A percentile compares a stretch with the other conserved stretches of the same genome.
Conservation (phyloP, 2,797 vertebrate genomes). For the Huso huso region DNA sequence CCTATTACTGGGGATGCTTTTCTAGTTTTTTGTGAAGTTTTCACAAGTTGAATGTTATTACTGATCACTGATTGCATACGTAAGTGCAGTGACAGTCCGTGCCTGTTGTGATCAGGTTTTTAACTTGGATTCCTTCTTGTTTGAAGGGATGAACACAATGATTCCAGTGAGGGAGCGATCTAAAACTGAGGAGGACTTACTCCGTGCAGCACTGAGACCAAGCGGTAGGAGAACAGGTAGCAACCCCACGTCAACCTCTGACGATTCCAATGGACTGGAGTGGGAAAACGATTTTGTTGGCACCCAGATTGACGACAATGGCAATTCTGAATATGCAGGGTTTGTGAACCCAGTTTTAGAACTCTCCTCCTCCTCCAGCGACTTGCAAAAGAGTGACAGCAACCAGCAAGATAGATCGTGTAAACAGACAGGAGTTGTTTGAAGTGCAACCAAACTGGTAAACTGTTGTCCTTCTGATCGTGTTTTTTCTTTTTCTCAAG, state of each 20-base stretch:
- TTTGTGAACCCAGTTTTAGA: conserved; percentile 85
- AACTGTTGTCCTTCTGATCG: too few relatives aligned
- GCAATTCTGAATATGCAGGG: conserved; percentile 75
- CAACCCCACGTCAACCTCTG: conserved; percentile 75
- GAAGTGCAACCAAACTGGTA: too few relatives aligned
- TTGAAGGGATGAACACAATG: conserved; percentile 79
- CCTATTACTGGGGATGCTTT: too few relatives aligned
- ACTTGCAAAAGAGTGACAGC: too few relatives aligned
- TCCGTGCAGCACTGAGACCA: conserved; percentile 73
- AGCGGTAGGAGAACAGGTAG: conserved; percentile 60
- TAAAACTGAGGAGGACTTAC: conserved; percentile 90
- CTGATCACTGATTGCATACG: too few relatives aligned
- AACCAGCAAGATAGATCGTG: too few relatives aligned
- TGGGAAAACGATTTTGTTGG: conserved; percentile 97
- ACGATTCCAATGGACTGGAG: conserved; percentile 85
- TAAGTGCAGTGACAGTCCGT: too few relatives aligned
- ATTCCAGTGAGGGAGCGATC: conserved; percentile 82
- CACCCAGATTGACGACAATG: conserved; percentile 71
- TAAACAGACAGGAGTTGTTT: too few relatives aligned
- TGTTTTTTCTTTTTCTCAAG: too few relatives aligned
- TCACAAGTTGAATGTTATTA: too few relatives aligned
- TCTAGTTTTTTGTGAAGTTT: too few relatives aligned
- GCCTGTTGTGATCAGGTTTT: too few relatives aligned
- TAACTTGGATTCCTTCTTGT: not conserved
- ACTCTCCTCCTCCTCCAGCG: conserved; percentile 32